Evolutionary conservation across 2,113 vertebrate species (phyloP).

Genomic region (Delphinus delphis): DNA sequence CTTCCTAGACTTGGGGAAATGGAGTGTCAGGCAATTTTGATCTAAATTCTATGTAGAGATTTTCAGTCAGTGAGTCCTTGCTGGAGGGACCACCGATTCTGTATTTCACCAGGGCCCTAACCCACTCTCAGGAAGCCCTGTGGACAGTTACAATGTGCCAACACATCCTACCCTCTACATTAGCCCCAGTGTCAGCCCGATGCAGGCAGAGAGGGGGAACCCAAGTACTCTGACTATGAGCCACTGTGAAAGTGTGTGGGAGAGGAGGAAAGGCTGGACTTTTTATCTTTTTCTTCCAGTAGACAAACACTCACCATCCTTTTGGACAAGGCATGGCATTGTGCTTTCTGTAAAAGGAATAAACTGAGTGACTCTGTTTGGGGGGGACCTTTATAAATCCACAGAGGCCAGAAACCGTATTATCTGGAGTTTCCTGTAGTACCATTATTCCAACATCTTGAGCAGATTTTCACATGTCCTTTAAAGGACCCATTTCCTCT

Average conservation of each 20-base stretch:
- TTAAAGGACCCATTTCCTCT: neutral
- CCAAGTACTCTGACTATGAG: no score
- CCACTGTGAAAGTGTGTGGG: neutral
- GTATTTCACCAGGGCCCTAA: neutral
- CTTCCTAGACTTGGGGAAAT: neutral
- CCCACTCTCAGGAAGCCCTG: neutral
- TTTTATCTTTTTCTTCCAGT: neutral
- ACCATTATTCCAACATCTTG: neutral
- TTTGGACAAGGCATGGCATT: neutral
- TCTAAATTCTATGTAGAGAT: neutral
- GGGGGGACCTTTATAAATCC: neutral
- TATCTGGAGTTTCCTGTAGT: neutral
- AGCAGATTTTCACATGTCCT: neutral
- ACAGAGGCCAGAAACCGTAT: neutral
- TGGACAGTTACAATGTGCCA: neutral
- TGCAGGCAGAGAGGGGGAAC: neutral
- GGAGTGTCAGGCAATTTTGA: neutral
- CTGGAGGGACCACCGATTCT: neutral
- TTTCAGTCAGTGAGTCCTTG: neutral
- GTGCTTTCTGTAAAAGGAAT: neutral
- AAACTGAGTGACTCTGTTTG: neutral
- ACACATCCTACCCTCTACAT: neutral
- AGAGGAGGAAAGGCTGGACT: neutral
- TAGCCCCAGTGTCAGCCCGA: neutral
- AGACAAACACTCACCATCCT: neutral